Evolutionary conservation across 2,797 vertebrate species (phyloP), one percentile per base, ranked within the genome.

Genomic region (Hydrolagus colliei): DNA sequence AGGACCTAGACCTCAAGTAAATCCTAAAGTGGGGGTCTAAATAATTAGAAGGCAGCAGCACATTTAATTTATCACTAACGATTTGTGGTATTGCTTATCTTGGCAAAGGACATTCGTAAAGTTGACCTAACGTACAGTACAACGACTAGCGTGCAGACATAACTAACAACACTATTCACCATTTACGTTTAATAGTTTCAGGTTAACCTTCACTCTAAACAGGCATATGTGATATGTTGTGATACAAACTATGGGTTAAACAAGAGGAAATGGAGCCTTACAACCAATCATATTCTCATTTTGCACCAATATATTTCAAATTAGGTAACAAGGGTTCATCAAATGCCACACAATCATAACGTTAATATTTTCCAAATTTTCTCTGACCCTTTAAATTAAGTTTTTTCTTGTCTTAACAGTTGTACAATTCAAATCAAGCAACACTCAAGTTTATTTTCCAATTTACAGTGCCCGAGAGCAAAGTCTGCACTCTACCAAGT

Each of bases 11-110:
- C 62, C 59, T 80, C 77, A 65, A 65, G 61, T 22, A 80, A 80
- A 80, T 32, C n/a, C 77, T 32, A 65, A 80, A 65, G 62, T 32
- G 77, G 77, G 77, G 77, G 77, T 32, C n/a, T 80, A 80, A 65
- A 65, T 80, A 80, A 80, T 80, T 80, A 65, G 77, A 80, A 65
- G 77, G 61, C 77, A 80, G 62, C 77, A 62, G 77, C 61, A 27
- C 13, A 32, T 63, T 63, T 65, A 63, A 65, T 80, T 80, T 65
- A 80, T 80, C 77, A 80, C 61, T 80, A 27, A n/a, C 22, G 62
- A 65, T 32, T 77, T 80, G 63, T 65, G 62, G 77, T 63, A 59
- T 65, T 59, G 62, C 77, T 80, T 32, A n/a, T 80, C 62, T 80
- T 80, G 41, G 61, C 62, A 80, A 65, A 80, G 62, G 77, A 65